These are phyloP conservation scores for Melanotaenia boesemani DNA, from an alignment of 2,797 vertebrate genomes.

Conservation along the genomic window DNA sequence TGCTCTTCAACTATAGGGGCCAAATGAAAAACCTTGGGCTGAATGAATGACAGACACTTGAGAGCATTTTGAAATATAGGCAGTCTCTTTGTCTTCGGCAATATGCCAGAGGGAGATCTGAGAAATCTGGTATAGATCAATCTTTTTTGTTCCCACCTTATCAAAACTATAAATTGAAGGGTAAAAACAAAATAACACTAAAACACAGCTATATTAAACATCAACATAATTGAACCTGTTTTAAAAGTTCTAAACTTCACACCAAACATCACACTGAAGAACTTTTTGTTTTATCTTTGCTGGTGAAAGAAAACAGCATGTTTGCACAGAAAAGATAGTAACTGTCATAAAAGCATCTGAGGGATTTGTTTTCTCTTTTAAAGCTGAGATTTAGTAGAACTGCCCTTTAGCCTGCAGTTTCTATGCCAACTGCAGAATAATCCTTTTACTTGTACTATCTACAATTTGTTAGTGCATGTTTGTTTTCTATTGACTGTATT, in stretches of 20 bases:
- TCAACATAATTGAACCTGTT: neutral
- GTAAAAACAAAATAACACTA: neutral
- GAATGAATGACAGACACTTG: neutral
- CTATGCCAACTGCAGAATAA: conserved; percentile 61
- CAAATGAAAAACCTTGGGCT: neutral
- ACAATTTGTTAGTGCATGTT: conserved; percentile 6
- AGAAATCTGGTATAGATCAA: neutral
- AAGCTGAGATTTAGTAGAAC: conserved; percentile 57
- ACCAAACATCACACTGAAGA: neutral
- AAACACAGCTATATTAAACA: neutral
- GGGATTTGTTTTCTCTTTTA: conserved; percentile 23
- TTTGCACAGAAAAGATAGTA: conserved; percentile 18
- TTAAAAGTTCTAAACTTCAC: neutral
- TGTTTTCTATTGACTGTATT: conserved; percentile 22
- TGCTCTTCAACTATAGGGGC: neutral
- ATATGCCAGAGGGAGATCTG: neutral
- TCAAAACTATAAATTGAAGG: neutral
- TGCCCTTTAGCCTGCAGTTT: conserved; percentile 65
- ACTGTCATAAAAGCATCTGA: conserved; percentile 33
- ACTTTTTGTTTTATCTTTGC: neutral
- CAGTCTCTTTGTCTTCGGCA: neutral
- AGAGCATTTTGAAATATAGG: neutral
- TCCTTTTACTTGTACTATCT: conserved; percentile 13
- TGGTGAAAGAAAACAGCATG: conserved; percentile 4
- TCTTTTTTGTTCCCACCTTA: neutral